Base-by-base conservation (phyloP, 2,797 vertebrate species). In the Peromyscus aztecus region DNA sequence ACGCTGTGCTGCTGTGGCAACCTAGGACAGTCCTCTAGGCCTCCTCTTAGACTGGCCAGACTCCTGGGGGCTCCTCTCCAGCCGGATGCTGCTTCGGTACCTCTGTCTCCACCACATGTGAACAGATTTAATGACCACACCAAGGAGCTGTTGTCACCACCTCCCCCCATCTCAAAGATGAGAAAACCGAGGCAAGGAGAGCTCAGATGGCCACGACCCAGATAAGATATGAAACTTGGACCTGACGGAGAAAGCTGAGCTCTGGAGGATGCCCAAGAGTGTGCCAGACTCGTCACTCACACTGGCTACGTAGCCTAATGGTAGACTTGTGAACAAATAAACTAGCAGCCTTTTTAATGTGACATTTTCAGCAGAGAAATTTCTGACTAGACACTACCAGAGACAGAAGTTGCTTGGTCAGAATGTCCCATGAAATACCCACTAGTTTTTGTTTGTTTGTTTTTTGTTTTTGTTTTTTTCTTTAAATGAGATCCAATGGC, bases 111-210 rank as follows among this genome's bases (percentile, higher is more conserved):
- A 49, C 29, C 40, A 34, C 0, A 10, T 49, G 17, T 49, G 29
- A 46, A 13, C 40, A 46, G 5, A 46, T 65, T 65, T 65, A 31
- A 84, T 1, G 12, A 65, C 29, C 19, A 63, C 6, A 82, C 55
- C 9, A 69, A 0, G 0, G 40, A 11, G 69, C 3, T 65, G 46
- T 43, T 57, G 73, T 34, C 57, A 24, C n/a, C 27, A 2, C 24
- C 14, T 63, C 6, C 4, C 59, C 86, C 84, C 13, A 8, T 96
- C 90, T 94, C 76, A 43, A 92, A 8, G 17, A 83, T 43, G 63
- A 75, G 19, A 61, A 95, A 96, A 67, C 31, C 5, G 37, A 96
- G 86, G 85, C 43, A 65, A 10, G n/a, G 57, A 94, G 85, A 16
- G 4, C 40, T 57, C 31, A 94, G 89, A 19, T 8, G 12, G 77